Percentiles rank a stretch among this genome's conserved stretches.
phyloP scores from a whole-genome alignment of 2,113 vertebrate genomes.

The Brachirus orientalis region DNA sequence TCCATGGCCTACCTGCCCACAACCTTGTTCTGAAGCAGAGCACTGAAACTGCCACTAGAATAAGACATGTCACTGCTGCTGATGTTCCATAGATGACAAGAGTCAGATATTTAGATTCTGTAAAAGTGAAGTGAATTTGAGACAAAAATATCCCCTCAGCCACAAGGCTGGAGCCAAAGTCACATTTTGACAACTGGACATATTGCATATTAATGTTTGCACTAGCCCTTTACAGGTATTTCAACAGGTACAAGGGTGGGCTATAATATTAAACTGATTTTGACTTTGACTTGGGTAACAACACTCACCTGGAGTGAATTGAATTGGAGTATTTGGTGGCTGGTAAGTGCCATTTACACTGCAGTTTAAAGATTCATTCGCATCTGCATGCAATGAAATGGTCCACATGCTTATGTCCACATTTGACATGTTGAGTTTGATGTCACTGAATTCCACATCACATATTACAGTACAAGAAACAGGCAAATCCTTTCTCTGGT shows the following conservation, averaged over 20 bases:
- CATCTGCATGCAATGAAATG: background rate
- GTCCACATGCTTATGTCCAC: background rate
- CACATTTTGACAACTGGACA: no score
- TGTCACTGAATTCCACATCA: background rate
- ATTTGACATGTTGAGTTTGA: background rate
- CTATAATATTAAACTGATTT: no score
- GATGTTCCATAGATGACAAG: conserved; percentile 19
- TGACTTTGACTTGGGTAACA: background rate
- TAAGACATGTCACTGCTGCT: conserved; percentile 1
- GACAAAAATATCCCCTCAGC: no score
- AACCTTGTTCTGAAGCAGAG: conserved; percentile 10
- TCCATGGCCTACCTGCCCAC: conserved; percentile 16
- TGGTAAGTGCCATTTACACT: background rate
- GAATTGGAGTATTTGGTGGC: background rate
- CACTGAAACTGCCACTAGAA: conserved; percentile 29
- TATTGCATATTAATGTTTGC: no score
- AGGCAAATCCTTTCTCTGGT: background rate
- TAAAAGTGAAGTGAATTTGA: no score
- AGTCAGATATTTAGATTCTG: background rate
- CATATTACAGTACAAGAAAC: conserved; percentile 32
- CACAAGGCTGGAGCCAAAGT: no score
- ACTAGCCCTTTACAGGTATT: no score
- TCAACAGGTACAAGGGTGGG: no score
- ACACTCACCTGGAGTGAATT: conserved; percentile 38
- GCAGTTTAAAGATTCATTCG: conserved; percentile 9